Percentiles rank a stretch among this genome's conserved stretches.
Evolutionary conservation across 2,113 vertebrate species (phyloP).

Genomic region (Catharus bicknelli): DNA sequence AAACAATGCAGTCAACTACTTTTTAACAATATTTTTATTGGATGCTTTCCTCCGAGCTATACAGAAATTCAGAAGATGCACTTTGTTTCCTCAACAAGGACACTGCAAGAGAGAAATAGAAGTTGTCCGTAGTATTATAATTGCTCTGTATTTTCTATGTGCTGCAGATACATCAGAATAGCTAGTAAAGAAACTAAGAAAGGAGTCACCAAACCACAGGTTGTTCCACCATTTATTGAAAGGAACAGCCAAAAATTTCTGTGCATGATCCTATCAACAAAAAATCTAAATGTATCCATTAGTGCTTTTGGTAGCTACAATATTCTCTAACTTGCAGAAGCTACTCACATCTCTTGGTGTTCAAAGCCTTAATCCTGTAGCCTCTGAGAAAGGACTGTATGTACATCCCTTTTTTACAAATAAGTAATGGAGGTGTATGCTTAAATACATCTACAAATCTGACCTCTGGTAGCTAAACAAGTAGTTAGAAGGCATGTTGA

Average conservation of each 20-base stretch:
- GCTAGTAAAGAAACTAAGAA: not conserved
- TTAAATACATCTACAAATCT: not conserved
- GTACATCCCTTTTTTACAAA: not conserved
- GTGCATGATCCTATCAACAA: not conserved
- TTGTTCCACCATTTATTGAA: not conserved
- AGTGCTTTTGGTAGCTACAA: not conserved
- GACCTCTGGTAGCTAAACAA: not conserved
- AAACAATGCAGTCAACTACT: not conserved
- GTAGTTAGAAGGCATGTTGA: not conserved
- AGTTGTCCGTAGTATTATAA: not conserved
- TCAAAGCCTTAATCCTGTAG: not conserved
- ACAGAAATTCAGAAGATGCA: not conserved
- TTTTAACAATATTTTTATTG: not conserved
- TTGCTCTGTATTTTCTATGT: not conserved
- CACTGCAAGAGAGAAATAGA: not conserved
- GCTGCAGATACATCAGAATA: not conserved
- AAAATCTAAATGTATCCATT: not conserved
- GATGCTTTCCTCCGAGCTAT: not conserved
- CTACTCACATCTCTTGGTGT: not conserved
- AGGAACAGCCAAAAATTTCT: not conserved
- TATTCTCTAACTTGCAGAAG: not conserved
- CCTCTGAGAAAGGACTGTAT: not conserved
- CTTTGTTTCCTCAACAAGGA: not conserved
- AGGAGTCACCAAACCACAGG: not conserved
- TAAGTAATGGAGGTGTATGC: not conserved